Evolutionary conservation across 2,888 invertebrate species (phyloP).

Genomic region (Mesochorus sp.): DNA sequence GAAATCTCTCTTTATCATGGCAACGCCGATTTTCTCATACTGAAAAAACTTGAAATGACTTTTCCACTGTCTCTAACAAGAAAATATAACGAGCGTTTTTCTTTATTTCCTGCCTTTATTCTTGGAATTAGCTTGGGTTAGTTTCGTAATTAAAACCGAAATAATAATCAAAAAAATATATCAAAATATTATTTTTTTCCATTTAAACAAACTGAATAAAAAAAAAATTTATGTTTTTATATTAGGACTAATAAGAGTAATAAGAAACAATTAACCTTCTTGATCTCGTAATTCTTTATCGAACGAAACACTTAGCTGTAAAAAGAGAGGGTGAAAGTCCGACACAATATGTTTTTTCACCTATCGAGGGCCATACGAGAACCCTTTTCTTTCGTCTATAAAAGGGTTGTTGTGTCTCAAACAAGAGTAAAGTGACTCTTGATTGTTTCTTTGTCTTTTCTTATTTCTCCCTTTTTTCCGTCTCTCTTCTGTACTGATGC

Average conservation of each 20-base stretch:
- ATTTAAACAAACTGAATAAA: neutral
- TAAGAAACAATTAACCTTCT: conserved; percentile 17
- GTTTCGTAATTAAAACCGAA: neutral
- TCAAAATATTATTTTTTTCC: neutral
- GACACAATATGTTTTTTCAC: conserved; percentile 30
- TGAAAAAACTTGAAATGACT: conserved; percentile 35
- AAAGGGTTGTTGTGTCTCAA: conserved; percentile 35
- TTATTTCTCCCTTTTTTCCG: too few relatives aligned
- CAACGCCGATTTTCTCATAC: conserved; percentile 34
- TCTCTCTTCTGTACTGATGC: conserved; percentile 15
- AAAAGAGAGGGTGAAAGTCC: neutral
- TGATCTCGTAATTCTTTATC: conserved; percentile 29
- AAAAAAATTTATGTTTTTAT: neutral
- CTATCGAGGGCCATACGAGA: conserved; percentile 27
- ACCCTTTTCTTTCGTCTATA: conserved; percentile 22
- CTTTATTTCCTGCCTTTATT: neutral
- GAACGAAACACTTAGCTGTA: conserved; percentile 14
- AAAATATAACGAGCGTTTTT: conserved; percentile 33
- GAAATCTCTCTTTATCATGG: conserved; percentile 60
- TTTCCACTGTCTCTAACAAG: conserved; percentile 31
- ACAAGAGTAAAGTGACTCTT: conserved; percentile 58
- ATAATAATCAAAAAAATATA: neutral
- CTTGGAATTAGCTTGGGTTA: neutral
- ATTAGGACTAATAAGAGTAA: neutral
- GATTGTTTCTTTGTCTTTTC: conserved; percentile 51